Percentiles rank a stretch among this genome's conserved stretches.
These are phyloP conservation scores for Sericinus montela DNA, from an alignment of 2,888 invertebrate species.

Conservation along the genomic window DNA sequence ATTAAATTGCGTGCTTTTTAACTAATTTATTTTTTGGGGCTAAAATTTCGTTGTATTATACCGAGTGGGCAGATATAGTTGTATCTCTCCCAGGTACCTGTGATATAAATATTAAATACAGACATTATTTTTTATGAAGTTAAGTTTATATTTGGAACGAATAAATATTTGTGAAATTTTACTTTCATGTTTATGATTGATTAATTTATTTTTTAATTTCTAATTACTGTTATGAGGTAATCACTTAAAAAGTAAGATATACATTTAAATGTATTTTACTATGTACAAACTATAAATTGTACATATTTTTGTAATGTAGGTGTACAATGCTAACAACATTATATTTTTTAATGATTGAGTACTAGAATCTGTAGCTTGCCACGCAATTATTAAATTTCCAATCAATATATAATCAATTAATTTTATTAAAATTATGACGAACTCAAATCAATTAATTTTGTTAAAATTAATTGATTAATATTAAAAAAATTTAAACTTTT, in stretches of 20 bases:
- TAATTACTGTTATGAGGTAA: constrained; percentile 32
- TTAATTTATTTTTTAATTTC: constrained; percentile 26
- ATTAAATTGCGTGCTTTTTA: constrained; percentile 59
- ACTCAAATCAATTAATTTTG: too few relatives aligned
- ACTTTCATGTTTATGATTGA: constrained; percentile 19
- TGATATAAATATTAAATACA: constrained; percentile 64
- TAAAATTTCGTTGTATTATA: constrained; percentile 47
- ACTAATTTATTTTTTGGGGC: constrained; percentile 52
- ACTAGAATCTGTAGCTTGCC: constrained; percentile 3
- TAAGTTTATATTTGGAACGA: constrained; percentile 16
- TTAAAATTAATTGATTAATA: too few relatives aligned
- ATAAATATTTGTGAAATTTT: constrained; percentile 10
- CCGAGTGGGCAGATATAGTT: constrained; percentile 55
- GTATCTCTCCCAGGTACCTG: constrained; percentile 74
- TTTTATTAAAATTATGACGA: too few relatives aligned
- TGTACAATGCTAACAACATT: constrained; percentile 10
- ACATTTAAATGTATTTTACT: constrained; percentile 29
- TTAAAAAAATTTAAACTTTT: too few relatives aligned
- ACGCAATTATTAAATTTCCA: too few relatives aligned
- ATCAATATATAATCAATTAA: too few relatives aligned
- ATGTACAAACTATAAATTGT: constrained; percentile 60
- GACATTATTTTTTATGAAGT: constrained; percentile 35
- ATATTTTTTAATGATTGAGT: constrained; percentile 6
- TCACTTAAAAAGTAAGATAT: constrained; percentile 23
- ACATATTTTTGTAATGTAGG: constrained; percentile 28